Percentiles rank a stretch among this genome's conserved stretches.
Evolutionary conservation across 2,113 vertebrate species (phyloP).

Genomic region (Chroicocephalus ridibundus): DNA sequence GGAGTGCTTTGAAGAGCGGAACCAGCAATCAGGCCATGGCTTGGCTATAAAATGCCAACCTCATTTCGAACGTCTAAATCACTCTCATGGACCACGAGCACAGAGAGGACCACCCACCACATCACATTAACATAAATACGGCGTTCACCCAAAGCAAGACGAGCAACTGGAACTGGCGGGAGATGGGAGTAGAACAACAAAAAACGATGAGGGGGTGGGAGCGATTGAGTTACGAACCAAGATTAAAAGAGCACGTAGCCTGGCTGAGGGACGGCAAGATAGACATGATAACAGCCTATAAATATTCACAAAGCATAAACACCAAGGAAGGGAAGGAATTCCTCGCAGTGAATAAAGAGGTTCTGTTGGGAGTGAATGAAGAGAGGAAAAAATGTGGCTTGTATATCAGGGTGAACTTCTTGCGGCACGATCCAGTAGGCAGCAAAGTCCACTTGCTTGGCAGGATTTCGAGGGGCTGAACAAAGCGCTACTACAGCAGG

Average conservation of each 20-base stretch:
- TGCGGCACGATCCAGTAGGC: neutral
- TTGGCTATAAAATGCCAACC: slow-evolving; percentile 55
- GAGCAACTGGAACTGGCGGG: neutral
- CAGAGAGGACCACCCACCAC: slow-evolving; percentile 56
- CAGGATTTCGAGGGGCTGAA: slow-evolving; percentile 10
- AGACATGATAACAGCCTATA: slow-evolving; percentile 52
- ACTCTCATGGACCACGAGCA: neutral
- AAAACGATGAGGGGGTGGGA: slow-evolving; percentile 32
- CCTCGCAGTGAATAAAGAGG: slow-evolving; percentile 15
- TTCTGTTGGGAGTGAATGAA: slow-evolving; percentile 47
- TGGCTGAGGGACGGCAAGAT: slow-evolving; percentile 4
- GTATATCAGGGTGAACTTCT: neutral
- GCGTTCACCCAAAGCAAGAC: neutral
- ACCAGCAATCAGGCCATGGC: slow-evolving; percentile 46
- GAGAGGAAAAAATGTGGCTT: slow-evolving; percentile 21
- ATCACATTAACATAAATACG: slow-evolving; percentile 42
- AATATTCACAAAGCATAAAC: slow-evolving; percentile 59
- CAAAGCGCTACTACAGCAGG: neutral
- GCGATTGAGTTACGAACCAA: slow-evolving; percentile 16
- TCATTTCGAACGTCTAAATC: slow-evolving; percentile 45
- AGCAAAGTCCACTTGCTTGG: neutral
- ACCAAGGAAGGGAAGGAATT: slow-evolving; percentile 43
- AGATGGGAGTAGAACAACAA: slow-evolving; percentile 2
- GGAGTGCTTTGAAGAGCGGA: slow-evolving; percentile 31
- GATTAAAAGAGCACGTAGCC: slow-evolving; percentile 27